Percentiles rank a stretch among this genome's conserved stretches.
Conservation (phyloP, 2,113 vertebrate genomes). For the Ictidomys tridecemlineatus region DNA sequence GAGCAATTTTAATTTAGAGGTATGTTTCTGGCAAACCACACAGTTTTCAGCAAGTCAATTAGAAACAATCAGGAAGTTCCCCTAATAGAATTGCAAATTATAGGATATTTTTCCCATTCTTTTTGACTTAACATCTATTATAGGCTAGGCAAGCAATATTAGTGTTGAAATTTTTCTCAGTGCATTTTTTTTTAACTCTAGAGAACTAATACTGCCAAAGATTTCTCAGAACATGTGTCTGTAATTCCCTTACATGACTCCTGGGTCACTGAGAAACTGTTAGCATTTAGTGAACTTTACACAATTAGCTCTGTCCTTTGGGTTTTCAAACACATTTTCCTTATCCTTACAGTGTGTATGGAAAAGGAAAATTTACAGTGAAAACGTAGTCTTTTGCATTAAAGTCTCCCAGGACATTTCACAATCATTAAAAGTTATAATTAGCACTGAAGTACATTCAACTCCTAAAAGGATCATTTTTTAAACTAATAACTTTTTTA, state of each 20-base stretch:
- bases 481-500: constrained; percentile 73
- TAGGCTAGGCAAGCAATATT: constrained; percentile 9
- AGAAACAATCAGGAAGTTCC: constrained; percentile 23
- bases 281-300: constrained; percentile 76
- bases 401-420: constrained; percentile 44
- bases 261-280: constrained; percentile 67
- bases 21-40: constrained; percentile 8
- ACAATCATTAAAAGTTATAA: constrained; percentile 74
- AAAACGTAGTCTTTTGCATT: constrained; percentile 63
- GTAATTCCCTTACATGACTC: constrained; percentile 71
- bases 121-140: constrained; percentile 53
- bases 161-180: constrained; percentile 62
- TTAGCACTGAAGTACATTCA: constrained; percentile 65
- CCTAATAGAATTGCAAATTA: constrained; percentile 61
- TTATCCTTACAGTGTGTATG: constrained; percentile 45
- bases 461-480: constrained; percentile 74
- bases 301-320: constrained; percentile 72
- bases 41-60: constrained; percentile 44
- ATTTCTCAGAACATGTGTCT: constrained; percentile 72
- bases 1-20: constrained; percentile 61
- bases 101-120: not conserved
- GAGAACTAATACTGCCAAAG: constrained; percentile 52
- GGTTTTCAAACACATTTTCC: constrained; percentile 75
- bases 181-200: constrained; percentile 48
- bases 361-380: constrained; percentile 66